Evolutionary conservation across 1,140 invertebrate genomes (phyloP), one percentile per base, ranked within the genome.

Genomic region (Drosophila mauritiana): DNA sequence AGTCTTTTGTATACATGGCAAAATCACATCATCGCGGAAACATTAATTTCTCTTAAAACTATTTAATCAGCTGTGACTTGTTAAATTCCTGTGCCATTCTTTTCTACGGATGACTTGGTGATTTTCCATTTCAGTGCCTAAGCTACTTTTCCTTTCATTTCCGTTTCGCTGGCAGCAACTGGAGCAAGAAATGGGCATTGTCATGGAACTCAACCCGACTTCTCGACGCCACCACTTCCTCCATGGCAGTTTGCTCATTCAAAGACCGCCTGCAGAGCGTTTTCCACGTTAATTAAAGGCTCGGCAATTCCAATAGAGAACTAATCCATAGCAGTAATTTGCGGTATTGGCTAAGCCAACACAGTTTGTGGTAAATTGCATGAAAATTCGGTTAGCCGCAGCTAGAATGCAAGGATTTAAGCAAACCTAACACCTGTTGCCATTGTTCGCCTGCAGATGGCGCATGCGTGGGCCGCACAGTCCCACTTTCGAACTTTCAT

Each of bases 401-500:
- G 51, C 4, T 40, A 34, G 34, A 22, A 55, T 68, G 73, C 39
- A 73, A 25, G 27, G 31, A 36, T 17, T 27, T 10, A 2, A 22
- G 20, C 20, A 22, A 3, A 0, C 0, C 17, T 49, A 61, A 73
- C 62, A 73, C 73, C 73, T 76, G 73, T 76, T 76, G 73, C 73
- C 58, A 12, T 20, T 36, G n/a, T 15, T 25, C 40, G 27, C 10
- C n/a, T 7, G 3, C 13, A 10, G 11, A 3, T 17, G 39, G 82
- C 83, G 82, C 82, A 82, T 78, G 79, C 79, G 73, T 39, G 27
- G 22, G 10, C 46, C 62, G 13, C n/a, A n/a, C 2, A n/a, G 11
- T 8, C 34, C 7, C 7, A 10, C n/a, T 36, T 27, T 76, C 65
- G 69, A 78, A 72, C 43, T 70, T 80, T 83, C 83, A 86, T 86